Evolutionary conservation across 2,888 invertebrate genomes (phyloP).

Genomic region (Galerucella calmariensis): DNA sequence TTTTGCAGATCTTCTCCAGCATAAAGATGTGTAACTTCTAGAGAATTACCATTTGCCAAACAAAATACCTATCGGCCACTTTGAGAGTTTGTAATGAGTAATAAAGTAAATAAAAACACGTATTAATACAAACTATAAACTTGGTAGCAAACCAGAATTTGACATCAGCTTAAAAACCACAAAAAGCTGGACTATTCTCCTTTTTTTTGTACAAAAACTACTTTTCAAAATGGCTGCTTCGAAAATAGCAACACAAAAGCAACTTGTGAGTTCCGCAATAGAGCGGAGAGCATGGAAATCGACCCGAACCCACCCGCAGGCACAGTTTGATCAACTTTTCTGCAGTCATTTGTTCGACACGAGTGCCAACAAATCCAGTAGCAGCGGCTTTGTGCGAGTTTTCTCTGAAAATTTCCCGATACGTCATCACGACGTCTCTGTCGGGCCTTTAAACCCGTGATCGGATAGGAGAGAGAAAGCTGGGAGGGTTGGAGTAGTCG

Average conservation of each 20-base stretch:
- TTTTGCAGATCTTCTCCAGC: too few relatives aligned
- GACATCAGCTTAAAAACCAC: too few relatives aligned
- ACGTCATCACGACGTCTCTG: slow-evolving; percentile 20
- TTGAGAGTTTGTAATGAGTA: too few relatives aligned
- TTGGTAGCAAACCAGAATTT: too few relatives aligned
- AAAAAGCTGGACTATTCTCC: too few relatives aligned
- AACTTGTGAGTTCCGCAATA: slow-evolving; percentile 37
- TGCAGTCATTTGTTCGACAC: slow-evolving; percentile 67
- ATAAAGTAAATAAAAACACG: too few relatives aligned
- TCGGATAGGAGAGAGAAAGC: slow-evolving; percentile 29
- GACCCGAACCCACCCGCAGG: slow-evolving; percentile 53
- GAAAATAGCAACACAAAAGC: slow-evolving; percentile 34
- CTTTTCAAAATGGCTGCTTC: slow-evolving; percentile 3
- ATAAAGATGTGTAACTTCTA: too few relatives aligned
- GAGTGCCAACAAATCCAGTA: slow-evolving; percentile 65
- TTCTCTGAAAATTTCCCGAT: slow-evolving; percentile 46
- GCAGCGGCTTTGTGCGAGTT: slow-evolving; percentile 46
- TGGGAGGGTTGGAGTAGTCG: slow-evolving; percentile 38
- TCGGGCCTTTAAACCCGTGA: slow-evolving; percentile 8
- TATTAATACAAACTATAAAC: too few relatives aligned
- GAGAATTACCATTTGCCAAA: too few relatives aligned
- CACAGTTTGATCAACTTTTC: slow-evolving; percentile 63
- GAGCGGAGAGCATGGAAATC: slow-evolving; percentile 23
- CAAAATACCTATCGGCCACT: too few relatives aligned
- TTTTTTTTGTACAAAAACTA: background rate